These are phyloP conservation scores for Drosophila infuscata DNA, from an alignment of 2,888 invertebrate genomes.

Conservation along the genomic window DNA sequence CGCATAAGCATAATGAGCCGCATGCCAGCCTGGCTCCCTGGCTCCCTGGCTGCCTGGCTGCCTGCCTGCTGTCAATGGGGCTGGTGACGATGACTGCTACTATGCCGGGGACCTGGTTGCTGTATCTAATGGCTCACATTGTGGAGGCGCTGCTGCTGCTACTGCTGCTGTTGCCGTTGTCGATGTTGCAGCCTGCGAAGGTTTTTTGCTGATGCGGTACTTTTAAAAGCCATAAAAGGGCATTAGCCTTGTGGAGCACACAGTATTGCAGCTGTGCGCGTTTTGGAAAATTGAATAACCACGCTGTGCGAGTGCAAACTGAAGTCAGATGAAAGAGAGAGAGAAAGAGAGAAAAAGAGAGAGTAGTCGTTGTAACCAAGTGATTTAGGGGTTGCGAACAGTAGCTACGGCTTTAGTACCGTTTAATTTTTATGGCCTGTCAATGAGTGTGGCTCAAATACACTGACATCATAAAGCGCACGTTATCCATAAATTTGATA, in stretches of 20 bases:
- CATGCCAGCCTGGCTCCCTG: conserved; percentile 15
- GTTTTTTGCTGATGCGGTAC: conserved; percentile 70
- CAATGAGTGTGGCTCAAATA: conserved; percentile 46
- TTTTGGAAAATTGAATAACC: conserved; percentile 73
- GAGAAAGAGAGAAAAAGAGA: neutral
- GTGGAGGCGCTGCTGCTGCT: conserved; percentile 19
- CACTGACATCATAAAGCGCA: conserved; percentile 35
- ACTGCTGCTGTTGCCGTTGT: conserved; percentile 5
- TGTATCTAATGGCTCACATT: conserved; percentile 63
- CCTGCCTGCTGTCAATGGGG: conserved; percentile 9
- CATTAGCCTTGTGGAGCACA: conserved; percentile 73
- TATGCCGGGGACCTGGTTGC: conserved; percentile 26
- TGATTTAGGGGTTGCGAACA: conserved; percentile 69
- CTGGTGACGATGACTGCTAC: conserved; percentile 7
- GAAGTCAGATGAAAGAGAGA: conserved; percentile 14
- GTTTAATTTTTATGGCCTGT: conserved; percentile 61
- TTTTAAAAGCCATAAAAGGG: conserved; percentile 76
- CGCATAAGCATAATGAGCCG: conserved; percentile 69
- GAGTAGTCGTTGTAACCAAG: conserved; percentile 40
- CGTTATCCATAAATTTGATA: conserved; percentile 23
- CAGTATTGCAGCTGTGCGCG: conserved; percentile 46
- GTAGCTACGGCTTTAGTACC: conserved; percentile 44
- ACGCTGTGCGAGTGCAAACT: conserved; percentile 19
- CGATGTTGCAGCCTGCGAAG: conserved; percentile 33
- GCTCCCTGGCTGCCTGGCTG: neutral